These are phyloP conservation scores for Xenopus borealis DNA, from an alignment of 2,113 vertebrate species.

Conservation along the genomic window DNA sequence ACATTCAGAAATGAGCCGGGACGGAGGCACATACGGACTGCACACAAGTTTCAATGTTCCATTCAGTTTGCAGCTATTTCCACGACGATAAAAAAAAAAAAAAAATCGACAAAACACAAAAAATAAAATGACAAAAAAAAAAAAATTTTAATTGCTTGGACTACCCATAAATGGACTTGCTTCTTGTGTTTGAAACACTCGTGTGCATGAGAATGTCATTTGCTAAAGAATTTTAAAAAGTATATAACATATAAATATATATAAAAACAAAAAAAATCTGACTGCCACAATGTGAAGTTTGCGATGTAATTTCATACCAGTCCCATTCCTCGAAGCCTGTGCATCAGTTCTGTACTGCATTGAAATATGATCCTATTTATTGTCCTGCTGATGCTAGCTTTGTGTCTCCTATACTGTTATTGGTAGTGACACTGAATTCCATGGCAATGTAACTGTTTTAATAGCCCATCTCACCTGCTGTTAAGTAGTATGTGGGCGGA, in stretches of 20 bases:
- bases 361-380: slow-evolving; percentile 85
- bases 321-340: slow-evolving; percentile 79
- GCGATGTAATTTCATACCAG: slow-evolving; percentile 84
- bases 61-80: slow-evolving; percentile 97
- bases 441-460: slow-evolving; percentile 75
- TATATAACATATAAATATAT: slow-evolving; percentile 68
- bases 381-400: slow-evolving; percentile 87
- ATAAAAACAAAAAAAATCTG: slow-evolving; percentile 65
- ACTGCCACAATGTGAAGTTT: slow-evolving; percentile 91
- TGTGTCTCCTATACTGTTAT: slow-evolving; percentile 83
- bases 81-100: slow-evolving; percentile 66
- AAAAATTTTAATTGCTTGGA: slow-evolving; percentile 84
- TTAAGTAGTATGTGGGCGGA: slow-evolving; percentile 73
- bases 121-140: slow-evolving; percentile 62
- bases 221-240: slow-evolving; percentile 92
- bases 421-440: slow-evolving; percentile 78
- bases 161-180: slow-evolving; percentile 98
- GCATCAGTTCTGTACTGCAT: slow-evolving; percentile 81
- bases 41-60: slow-evolving; percentile 90
- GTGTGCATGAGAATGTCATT: slow-evolving; percentile 99
- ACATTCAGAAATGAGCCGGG: slow-evolving; percentile 94
- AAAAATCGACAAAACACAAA: slow-evolving; percentile 52
- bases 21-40: slow-evolving; percentile 75
- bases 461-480: slow-evolving; percentile 70
- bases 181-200: slow-evolving; percentile 99